Conservation (phyloP, 2,888 invertebrate species). For the Idaea aversata region DNA sequence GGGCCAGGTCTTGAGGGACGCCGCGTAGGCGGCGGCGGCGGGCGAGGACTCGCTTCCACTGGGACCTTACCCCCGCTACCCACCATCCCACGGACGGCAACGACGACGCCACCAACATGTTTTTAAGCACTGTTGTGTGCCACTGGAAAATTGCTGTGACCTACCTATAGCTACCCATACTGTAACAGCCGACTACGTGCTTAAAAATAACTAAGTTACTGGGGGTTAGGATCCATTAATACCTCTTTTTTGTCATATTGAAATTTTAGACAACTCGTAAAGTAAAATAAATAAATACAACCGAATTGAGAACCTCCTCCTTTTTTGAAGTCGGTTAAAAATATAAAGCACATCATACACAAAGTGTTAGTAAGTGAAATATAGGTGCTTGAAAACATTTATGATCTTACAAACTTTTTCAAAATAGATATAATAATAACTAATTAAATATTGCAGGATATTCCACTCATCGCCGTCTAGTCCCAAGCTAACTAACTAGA, state of each 20-base stretch:
- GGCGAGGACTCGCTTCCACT: conserved; percentile 70
- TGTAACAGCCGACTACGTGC: conserved; percentile 11
- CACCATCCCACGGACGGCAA: conserved; percentile 49
- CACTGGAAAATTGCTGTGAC: conserved; percentile 38
- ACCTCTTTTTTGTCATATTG: neutral
- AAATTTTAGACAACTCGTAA: neutral
- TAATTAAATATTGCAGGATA: too few relatives aligned
- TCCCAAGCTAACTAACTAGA: too few relatives aligned
- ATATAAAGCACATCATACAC: too few relatives aligned
- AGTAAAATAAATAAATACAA: neutral
- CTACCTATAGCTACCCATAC: conserved; percentile 10
- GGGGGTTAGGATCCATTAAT: neutral
- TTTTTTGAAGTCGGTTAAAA: too few relatives aligned
- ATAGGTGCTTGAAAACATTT: too few relatives aligned
- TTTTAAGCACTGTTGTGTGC: conserved; percentile 60
- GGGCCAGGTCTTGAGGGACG: conserved; percentile 70
- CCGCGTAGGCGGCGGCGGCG: conserved; percentile 66
- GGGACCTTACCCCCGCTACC: conserved; percentile 59
- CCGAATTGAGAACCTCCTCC: too few relatives aligned
- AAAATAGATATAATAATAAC: too few relatives aligned
- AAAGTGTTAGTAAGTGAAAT: too few relatives aligned
- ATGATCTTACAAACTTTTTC: too few relatives aligned
- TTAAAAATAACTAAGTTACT: conserved; percentile 1
- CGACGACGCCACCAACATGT: conserved; percentile 64
- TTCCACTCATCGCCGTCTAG: too few relatives aligned